Conservation (phyloP, 2,888 invertebrate genomes). For the Brenthis hecate region DNA sequence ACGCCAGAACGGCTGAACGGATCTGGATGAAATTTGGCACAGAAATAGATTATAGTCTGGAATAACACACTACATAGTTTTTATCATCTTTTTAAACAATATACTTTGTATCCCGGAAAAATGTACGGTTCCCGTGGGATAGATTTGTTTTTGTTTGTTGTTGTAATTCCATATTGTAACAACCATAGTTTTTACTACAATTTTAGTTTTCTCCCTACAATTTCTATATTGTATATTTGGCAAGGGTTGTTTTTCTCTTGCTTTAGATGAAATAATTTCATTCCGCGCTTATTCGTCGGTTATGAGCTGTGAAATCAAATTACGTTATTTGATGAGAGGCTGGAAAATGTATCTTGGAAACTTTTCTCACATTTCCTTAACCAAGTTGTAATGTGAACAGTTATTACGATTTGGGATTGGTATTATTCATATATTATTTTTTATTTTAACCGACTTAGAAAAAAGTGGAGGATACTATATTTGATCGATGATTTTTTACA, state of each 20-base stretch:
- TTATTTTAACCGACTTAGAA: no score
- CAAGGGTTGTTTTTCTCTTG: conserved; percentile 12
- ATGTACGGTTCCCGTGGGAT: no score
- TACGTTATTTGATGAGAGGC: conserved; percentile 12
- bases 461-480: no score
- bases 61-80: no score
- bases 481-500: no score
- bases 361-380: not conserved
- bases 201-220: not conserved
- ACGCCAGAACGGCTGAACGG: no score
- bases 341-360: conserved; percentile 5
- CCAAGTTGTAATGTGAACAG: not conserved
- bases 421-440: not conserved
- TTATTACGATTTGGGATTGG: not conserved
- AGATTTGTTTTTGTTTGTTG: no score
- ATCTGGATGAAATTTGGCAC: no score
- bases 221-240: not conserved
- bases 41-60: no score
- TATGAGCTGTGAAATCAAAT: conserved; percentile 21
- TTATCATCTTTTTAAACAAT: no score
- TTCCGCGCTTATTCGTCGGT: conserved; percentile 10
- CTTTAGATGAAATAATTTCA: conserved; percentile 1
- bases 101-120: no score
- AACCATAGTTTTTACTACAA: not conserved
- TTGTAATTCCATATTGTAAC: no score